phyloP scores from a whole-genome alignment of 92 coral and sea anemone species.

The Epizoanthus ramosus region DNA sequence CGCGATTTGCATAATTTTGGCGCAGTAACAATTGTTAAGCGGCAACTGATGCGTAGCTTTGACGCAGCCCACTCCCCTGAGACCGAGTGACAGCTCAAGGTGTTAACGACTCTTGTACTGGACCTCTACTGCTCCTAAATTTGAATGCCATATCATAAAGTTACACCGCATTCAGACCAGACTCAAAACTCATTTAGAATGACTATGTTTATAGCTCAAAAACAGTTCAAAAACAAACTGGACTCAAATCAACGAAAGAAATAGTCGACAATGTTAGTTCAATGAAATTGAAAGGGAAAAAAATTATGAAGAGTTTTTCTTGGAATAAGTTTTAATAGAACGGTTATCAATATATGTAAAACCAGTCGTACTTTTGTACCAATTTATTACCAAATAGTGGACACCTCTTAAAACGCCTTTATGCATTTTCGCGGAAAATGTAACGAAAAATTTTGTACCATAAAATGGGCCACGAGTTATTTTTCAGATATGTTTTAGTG shows the following conservation, averaged over 20 bases:
- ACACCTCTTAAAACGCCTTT: background rate
- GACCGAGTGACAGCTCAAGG: slow-evolving; percentile 26
- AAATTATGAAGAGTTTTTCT: slow-evolving; percentile 3
- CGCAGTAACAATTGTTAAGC: too few relatives aligned
- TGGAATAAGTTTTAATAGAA: slow-evolving; percentile 5
- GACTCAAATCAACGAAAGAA: slow-evolving; percentile 5
- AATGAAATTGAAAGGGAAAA: background rate
- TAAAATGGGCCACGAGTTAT: background rate
- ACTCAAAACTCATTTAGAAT: too few relatives aligned
- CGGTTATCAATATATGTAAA: slow-evolving; percentile 1
- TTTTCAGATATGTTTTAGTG: slow-evolving; percentile 8
- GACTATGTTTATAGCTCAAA: too few relatives aligned
- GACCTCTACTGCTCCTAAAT: background rate
- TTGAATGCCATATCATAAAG: too few relatives aligned
- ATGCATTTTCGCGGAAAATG: slow-evolving; percentile 2
- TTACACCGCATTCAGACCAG: too few relatives aligned
- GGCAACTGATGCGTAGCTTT: too few relatives aligned
- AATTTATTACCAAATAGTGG: background rate
- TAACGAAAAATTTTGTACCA: slow-evolving; percentile 1
- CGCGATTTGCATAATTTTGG: too few relatives aligned
- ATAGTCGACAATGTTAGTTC: background rate
- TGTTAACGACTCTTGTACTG: slow-evolving; percentile 14
- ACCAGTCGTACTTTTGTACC: slow-evolving; percentile 2
- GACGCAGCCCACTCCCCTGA: background rate
- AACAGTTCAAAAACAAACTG: slow-evolving; percentile 5